Evolutionary conservation across 2,797 vertebrate genomes (phyloP).

Genomic region (Rhadinocentrus ornatus): DNA sequence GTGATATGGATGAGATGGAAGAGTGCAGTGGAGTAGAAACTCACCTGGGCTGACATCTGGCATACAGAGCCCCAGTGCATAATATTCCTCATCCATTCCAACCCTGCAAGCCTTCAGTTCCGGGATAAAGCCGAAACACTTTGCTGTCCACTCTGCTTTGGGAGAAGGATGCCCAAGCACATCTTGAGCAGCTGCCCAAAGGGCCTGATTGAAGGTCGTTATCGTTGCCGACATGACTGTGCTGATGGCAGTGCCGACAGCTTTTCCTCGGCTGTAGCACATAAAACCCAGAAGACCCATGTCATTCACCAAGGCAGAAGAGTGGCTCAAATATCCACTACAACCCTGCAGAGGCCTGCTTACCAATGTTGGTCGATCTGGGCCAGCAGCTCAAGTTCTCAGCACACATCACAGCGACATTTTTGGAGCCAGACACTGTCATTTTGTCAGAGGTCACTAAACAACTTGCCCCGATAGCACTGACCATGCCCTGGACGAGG

Average conservation of each 20-base stretch:
- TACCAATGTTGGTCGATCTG: neutral
- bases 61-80: neutral
- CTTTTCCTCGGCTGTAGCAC: neutral
- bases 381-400: neutral
- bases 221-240: neutral
- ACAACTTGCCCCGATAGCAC: neutral
- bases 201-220: neutral
- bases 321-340: neutral
- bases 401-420: neutral
- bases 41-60: neutral
- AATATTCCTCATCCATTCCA: neutral
- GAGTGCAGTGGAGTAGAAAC: neutral
- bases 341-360: neutral
- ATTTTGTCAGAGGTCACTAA: neutral
- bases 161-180: neutral
- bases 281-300: neutral
- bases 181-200: neutral
- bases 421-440: neutral
- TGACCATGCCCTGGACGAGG: neutral
- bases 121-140: neutral
- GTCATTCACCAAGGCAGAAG: neutral
- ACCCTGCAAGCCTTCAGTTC: neutral
- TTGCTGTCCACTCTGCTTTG: neutral
- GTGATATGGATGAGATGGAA: neutral
- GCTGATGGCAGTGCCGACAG: neutral